Base-by-base conservation (phyloP, 1,140 invertebrate species). In the Spodoptera frugiperda region DNA sequence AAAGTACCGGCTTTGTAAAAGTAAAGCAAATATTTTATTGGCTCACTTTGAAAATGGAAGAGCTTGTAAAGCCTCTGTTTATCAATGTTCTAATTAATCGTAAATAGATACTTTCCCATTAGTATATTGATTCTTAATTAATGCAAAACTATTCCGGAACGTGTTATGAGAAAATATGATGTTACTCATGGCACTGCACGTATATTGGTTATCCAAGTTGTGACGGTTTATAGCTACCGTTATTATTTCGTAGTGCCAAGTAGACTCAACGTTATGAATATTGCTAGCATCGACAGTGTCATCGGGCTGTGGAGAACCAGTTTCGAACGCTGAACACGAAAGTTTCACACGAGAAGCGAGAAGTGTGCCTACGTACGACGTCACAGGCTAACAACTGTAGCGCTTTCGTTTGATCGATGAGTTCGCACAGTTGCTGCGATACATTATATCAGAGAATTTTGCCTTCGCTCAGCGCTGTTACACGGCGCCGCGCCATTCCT, bases 401-500 rank as follows among this genome's bases (percentile, higher is more conserved):
- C 71, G 70, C 54, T 72, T 79, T 57, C 81, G 81, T 87, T 82
- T 87, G 88, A 88, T 90, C 86, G 87, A 90, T 88, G 87, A 87
- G 82, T 83, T 82, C 80, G 74, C 79, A 85, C 82, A 87, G 81
- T 85, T 83, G 78, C 81, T 80, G 75, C 78, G 83, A 86, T 84
- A 86, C 80, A 83, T 88, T 82, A 84, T 81, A 82, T 82, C 72
- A 25, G 61, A 68, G 79, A 84, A 80, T 82, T 82, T 79, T 57
- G 53, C 80, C 77, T 55, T 72, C 55, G 54, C 73, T 54, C 75
- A 74, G 25, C 76, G 71, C 59, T 57, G 44, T 39, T 61, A 65
- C 67, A 75, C 76, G 80, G 54, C 51, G 63, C 30, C 44, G 10
- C 63, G 39, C 30, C 33, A 25, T 30, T 25, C 4, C 54, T 14